phyloP scores from a whole-genome alignment of 2,113 vertebrate species.

The Poeciliopsis turrubarensis region DNA sequence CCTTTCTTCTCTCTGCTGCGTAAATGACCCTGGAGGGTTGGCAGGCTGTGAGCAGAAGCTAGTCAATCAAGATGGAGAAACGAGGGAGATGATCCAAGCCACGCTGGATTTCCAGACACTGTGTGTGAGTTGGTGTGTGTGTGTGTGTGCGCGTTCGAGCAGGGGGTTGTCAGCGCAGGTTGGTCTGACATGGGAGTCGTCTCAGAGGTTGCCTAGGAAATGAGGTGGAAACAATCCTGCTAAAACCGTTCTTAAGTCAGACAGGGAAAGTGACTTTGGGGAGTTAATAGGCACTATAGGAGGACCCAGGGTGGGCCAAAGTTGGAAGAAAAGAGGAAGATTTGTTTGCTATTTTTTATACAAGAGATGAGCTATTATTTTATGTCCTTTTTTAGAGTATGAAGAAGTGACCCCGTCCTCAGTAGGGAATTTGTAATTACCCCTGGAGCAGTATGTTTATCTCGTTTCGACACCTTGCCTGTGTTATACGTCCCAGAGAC shows the following conservation, averaged over 20 bases:
- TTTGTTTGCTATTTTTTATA: constrained; percentile 23
- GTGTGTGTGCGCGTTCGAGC: constrained; percentile 15
- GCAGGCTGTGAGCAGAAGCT: constrained; percentile 54
- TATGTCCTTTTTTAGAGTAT: constrained; percentile 20
- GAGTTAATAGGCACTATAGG: constrained; percentile 53
- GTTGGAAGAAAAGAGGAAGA: neutral
- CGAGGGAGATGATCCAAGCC: constrained; percentile 55
- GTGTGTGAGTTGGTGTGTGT: neutral
- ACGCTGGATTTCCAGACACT: constrained; percentile 37
- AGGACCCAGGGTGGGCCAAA: constrained; percentile 31
- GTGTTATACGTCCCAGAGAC: constrained; percentile 45
- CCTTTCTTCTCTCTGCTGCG: constrained; percentile 19
- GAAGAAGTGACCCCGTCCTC: constrained; percentile 33
- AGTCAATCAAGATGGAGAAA: constrained; percentile 67
- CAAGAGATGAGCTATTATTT: neutral
- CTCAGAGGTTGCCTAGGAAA: constrained; percentile 71
- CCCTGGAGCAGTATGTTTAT: constrained; percentile 47
- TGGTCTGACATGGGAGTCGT: constrained; percentile 64
- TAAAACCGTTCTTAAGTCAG: constrained; percentile 55
- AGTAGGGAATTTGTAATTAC: constrained; percentile 50
- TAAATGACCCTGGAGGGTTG: constrained; percentile 66
- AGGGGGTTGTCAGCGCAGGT: constrained; percentile 69
- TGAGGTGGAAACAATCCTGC: constrained; percentile 64
- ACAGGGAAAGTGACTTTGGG: constrained; percentile 71
- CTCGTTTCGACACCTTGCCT: constrained; percentile 47